Percentiles rank a stretch among this genome's conserved stretches.
Evolutionary conservation across 2,113 vertebrate genomes (phyloP).

Genomic region (Sciurus niger): DNA sequence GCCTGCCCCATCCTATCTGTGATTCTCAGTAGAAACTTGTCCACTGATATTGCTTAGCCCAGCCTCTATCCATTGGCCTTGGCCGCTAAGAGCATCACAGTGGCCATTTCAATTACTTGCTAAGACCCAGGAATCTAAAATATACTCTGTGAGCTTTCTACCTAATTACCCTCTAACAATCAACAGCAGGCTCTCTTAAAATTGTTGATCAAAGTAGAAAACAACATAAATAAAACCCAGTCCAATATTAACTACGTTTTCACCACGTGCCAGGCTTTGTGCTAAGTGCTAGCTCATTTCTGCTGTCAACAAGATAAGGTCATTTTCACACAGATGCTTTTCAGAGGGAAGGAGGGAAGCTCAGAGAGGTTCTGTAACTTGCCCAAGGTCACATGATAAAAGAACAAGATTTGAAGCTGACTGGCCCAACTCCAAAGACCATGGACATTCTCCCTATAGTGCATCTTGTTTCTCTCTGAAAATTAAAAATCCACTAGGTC

Average conservation of each 20-base stretch:
- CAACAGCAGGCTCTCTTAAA: conserved; percentile 12
- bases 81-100: not conserved
- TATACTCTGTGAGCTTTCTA: conserved; percentile 1
- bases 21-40: not conserved
- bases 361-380: conserved; percentile 25
- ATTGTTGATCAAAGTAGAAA: not conserved
- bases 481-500: not conserved
- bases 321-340: not conserved
- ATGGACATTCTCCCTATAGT: not conserved
- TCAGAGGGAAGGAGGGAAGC: not conserved
- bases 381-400: not conserved
- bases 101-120: not conserved
- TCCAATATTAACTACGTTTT: conserved; percentile 20
- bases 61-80: not conserved
- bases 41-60: not conserved
- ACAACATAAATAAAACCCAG: not conserved
- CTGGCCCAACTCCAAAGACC: not conserved
- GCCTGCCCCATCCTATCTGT: not conserved
- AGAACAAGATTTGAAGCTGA: not conserved
- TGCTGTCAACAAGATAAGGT: not conserved
- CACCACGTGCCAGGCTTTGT: not conserved
- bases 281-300: not conserved
- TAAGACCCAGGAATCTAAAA: conserved; percentile 4
- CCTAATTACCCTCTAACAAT: not conserved
- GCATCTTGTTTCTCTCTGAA: not conserved